Base-by-base conservation (phyloP, 2,797 vertebrate species). In the Spatula versicolor region DNA sequence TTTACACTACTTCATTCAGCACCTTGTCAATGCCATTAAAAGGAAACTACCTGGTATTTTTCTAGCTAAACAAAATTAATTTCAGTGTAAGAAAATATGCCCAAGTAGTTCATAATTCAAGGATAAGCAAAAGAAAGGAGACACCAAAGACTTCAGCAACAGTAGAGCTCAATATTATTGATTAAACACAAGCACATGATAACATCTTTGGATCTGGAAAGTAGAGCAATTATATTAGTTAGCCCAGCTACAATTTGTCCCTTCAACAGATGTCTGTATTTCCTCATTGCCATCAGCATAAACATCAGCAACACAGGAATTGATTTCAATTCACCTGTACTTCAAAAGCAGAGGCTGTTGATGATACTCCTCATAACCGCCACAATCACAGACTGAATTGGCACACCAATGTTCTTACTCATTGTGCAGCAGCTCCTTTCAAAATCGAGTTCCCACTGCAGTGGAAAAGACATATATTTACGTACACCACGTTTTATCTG, bases 191-290 rank as follows among this genome's bases (percentile, higher is more conserved):
- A 76, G 15, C 13, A 10, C 7, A 41, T 3, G 15, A 8, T 17
- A n/a, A 50, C 35, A 45, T 8, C 50, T 33, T 3, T 41, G 69
- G 9, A 13, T 76, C 64, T 52, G 74, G 74, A 58, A 58, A 73
- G 86, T 19, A 20, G 31, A 4, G 10, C 0, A 28, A 81, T 71
- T 9, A 5, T 1, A 2, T 8, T 2, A 45, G 3, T 1, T 21
- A 75, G 19, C 35, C 18, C 31, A 92, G 66, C 26, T 20, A 46
- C 45, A 45, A 30, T 8, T 79, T 90, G 26, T 28, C 9, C 50
- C 54, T 7, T 63, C 45, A 73, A 11, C 7, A 30, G 5, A 45
- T 41, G 8, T n/a, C 46, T 79, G 48, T 20, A 33, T 59, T 82
- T 66, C 48, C 58, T 28, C 64, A 30, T 2, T 19, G 30, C 30